Percentiles rank a stretch among this genome's conserved stretches.
These are phyloP conservation scores for Cantharis nigra DNA, from an alignment of 2,888 invertebrate genomes.

Conservation along the genomic window DNA sequence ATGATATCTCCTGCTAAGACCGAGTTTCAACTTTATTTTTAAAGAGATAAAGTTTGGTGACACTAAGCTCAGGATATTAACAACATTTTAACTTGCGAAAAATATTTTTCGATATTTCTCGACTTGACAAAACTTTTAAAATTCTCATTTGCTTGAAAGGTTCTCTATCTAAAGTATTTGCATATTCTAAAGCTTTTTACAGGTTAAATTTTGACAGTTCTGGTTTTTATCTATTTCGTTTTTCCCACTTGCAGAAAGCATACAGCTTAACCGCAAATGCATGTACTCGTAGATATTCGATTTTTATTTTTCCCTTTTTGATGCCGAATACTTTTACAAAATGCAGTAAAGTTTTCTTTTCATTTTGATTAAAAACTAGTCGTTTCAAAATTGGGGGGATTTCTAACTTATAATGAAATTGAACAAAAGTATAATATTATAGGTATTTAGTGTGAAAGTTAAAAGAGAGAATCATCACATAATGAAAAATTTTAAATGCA, in stretches of 20 bases:
- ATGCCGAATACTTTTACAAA: no score
- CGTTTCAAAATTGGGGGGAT: not conserved
- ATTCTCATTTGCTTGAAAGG: not conserved
- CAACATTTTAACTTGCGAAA: conserved; percentile 1
- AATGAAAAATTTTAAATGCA: not conserved
- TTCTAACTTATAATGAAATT: not conserved
- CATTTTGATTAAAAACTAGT: no score
- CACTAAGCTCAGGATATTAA: conserved; percentile 3
- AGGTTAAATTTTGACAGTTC: conserved; percentile 1
- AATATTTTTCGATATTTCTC: conserved; percentile 1
- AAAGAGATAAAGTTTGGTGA: conserved; percentile 10
- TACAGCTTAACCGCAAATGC: not conserved
- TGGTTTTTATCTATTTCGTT: not conserved
- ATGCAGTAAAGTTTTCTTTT: no score
- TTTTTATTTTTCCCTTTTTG: not conserved
- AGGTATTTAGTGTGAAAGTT: not conserved
- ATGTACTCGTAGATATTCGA: not conserved
- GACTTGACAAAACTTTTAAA: not conserved
- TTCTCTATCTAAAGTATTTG: conserved; percentile 2
- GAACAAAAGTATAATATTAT: not conserved
- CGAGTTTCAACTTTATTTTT: not conserved
- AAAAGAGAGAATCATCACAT: not conserved
- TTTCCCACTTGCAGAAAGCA: not conserved
- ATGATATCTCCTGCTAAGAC: not conserved
- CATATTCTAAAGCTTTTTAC: conserved; percentile 6